Percentiles rank a stretch among this genome's conserved stretches.
These are phyloP conservation scores for Metridium senile DNA, from an alignment of 92 coral and sea anemone genomes.

Conservation along the genomic window DNA sequence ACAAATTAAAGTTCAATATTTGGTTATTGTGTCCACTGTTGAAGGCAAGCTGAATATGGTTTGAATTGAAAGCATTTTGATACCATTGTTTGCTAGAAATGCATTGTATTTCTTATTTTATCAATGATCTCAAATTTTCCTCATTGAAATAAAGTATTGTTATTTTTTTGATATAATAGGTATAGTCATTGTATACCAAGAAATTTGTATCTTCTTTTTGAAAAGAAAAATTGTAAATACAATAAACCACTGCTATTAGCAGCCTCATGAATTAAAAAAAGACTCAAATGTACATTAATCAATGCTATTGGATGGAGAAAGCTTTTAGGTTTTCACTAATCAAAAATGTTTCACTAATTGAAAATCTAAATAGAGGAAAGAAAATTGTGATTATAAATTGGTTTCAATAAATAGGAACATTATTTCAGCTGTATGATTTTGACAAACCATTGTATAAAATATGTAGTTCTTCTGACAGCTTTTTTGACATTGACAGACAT, in stretches of 20 bases:
- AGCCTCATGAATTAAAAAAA: too few species aligned
- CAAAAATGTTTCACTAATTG: neutral
- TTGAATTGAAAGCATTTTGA: neutral
- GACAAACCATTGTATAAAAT: neutral
- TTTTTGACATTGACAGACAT: neutral
- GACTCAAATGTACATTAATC: too few species aligned
- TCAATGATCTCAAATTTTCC: neutral
- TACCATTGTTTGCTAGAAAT: neutral
- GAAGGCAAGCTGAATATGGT: neutral
- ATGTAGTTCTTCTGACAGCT: neutral
- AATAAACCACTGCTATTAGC: too few species aligned
- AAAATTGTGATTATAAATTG: neutral
- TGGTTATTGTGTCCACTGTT: neutral
- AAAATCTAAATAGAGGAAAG: neutral
- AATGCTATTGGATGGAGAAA: too few species aligned
- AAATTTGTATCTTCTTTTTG: too few species aligned
- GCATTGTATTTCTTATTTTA: neutral
- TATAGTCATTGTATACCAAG: neutral
- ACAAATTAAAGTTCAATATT: slow-evolving; percentile 5
- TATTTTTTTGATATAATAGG: neutral
- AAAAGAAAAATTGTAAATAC: too few species aligned
- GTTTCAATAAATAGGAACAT: neutral
- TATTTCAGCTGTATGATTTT: neutral
- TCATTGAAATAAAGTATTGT: too few species aligned
- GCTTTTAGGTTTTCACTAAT: too few species aligned